Evolutionary conservation across 2,797 vertebrate genomes (phyloP).

Genomic region (Amblyraja radiata): DNA sequence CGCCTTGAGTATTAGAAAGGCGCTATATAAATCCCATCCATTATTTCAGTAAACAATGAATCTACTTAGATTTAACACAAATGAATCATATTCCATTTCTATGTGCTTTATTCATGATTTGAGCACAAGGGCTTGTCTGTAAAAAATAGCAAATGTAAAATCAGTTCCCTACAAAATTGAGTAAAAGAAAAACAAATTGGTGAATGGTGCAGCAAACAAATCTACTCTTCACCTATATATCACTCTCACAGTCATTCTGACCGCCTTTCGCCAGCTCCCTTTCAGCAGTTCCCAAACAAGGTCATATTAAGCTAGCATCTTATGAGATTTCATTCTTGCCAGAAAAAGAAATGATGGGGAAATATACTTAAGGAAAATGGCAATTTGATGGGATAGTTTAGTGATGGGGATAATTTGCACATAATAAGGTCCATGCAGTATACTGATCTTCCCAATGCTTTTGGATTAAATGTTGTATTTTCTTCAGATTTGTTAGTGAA

Average conservation of each 20-base stretch:
- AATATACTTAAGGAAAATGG: background rate
- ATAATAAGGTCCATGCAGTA: background rate
- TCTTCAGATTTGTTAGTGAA: too few relatives aligned
- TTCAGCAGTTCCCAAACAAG: background rate
- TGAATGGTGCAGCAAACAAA: background rate
- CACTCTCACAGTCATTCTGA: background rate
- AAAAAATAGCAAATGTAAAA: background rate
- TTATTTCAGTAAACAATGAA: background rate
- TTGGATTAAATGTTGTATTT: background rate
- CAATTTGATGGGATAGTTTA: background rate
- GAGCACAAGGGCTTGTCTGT: background rate
- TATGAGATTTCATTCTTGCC: background rate
- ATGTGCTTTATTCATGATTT: constrained; percentile 17
- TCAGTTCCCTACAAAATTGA: background rate
- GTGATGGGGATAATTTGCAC: background rate
- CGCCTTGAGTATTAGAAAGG: too few relatives aligned
- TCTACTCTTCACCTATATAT: background rate
- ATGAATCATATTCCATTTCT: background rate
- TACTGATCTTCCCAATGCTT: background rate
- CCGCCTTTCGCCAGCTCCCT: background rate
- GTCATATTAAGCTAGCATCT: background rate
- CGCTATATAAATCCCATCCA: too few relatives aligned
- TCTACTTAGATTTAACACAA: background rate
- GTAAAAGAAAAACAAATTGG: background rate
- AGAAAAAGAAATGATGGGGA: background rate